Evolutionary conservation across 2,797 vertebrate species (phyloP), one percentile per base, ranked within the genome.

Genomic region (Garrulus glandarius): DNA sequence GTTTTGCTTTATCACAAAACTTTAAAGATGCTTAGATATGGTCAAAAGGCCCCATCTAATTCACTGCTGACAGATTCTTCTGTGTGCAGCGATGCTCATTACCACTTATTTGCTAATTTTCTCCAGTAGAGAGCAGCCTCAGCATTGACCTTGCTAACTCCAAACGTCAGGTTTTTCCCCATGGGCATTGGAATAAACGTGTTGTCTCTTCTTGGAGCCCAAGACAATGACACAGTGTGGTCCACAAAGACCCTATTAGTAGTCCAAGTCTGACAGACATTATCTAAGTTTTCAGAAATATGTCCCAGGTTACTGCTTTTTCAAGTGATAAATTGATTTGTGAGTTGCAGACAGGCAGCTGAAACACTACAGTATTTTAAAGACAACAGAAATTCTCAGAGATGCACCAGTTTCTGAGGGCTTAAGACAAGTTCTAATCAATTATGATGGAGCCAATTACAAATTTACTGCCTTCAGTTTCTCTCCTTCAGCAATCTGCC

Each of bases 231-330:
- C 43, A 72, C 59, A 80, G 27, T 13, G 32, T 61, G 77, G 69
- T 46, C 79, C 88, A 92, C 71, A 92, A 89, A 93, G 63, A 68
- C 53, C 15, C 16, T 77, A 75, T 86, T 32, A 92, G 57, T 36
- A 77, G 68, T 39, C 61, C 8, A 16, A 44, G n/a, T 26, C 50
- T 87, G 78, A 76, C 36, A 86, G 32, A 61, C 46, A 44, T 76
- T 87, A 87, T 47, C 60, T 44, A 80, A 44, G 34, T 84, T 94
- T 94, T 80, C 71, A 87, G 94, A 93, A 93, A 87, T 41, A 41
- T 10, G 18, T 83, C 39, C 59, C 50, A 74, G 39, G 63, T 64
- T 93, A 30, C 56, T 41, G 47, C 55, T 67, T 32, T 84, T 85
- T 87, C 71, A 89, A 55, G 44, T 36, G 56, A 7, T 18, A 39